phyloP scores from a whole-genome alignment of 2,888 invertebrate genomes.

The Drosophila rellima region DNA sequence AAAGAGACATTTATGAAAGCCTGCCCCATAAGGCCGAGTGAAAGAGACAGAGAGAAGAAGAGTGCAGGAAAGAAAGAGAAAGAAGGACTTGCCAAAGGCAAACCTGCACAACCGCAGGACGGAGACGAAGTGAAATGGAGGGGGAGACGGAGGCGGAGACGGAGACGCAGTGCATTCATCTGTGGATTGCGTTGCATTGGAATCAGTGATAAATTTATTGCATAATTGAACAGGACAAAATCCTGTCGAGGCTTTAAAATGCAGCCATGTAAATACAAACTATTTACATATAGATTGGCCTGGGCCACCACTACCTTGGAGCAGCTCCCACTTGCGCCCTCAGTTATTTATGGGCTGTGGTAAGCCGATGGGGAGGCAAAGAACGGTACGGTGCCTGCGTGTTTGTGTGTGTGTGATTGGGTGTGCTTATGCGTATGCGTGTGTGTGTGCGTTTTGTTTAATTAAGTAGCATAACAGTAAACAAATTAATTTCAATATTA shows the following conservation, averaged over 20 bases:
- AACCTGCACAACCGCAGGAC: slow-evolving; percentile 27
- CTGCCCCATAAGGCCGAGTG: not conserved
- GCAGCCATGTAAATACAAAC: slow-evolving; percentile 66
- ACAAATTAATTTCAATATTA: slow-evolving; percentile 82
- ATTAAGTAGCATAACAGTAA: slow-evolving; percentile 82
- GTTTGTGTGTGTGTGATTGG: slow-evolving; percentile 11
- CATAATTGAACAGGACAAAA: slow-evolving; percentile 79
- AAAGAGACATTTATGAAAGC: slow-evolving; percentile 46
- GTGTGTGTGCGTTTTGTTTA: slow-evolving; percentile 69
- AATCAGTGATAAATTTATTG: slow-evolving; percentile 80
- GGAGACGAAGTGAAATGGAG: slow-evolving; percentile 3
- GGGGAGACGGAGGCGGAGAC: not conserved
- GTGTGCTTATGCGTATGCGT: slow-evolving; percentile 10
- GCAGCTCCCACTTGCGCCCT: slow-evolving; percentile 40
- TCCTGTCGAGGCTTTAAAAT: slow-evolving; percentile 71
- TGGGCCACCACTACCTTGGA: slow-evolving; percentile 32
- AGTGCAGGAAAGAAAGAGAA: not conserved
- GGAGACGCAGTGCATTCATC: slow-evolving; percentile 50
- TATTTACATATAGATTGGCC: slow-evolving; percentile 66
- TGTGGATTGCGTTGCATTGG: slow-evolving; percentile 60
- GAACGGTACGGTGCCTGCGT: not conserved
- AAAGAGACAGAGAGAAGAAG: not conserved
- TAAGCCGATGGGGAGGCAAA: slow-evolving; percentile 52
- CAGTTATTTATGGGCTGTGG: slow-evolving; percentile 76
- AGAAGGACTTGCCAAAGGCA: slow-evolving; percentile 1